Conservation (phyloP, 2,113 vertebrate species). For the Heliornis fulica region DNA sequence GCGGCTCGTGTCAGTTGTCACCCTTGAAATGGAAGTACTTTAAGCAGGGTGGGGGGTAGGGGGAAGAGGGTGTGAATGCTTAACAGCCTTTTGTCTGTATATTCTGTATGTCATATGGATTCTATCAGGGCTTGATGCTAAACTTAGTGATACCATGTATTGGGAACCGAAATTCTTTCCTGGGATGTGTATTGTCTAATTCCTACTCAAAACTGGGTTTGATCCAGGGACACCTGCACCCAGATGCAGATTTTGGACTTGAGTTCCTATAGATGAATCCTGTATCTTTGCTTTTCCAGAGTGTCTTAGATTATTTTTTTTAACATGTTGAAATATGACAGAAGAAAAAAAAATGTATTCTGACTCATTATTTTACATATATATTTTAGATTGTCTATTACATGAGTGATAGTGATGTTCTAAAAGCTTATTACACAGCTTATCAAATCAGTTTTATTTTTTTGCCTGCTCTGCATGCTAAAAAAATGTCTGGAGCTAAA, state of each 20-base stretch:
- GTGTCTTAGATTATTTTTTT: constrained; percentile 11
- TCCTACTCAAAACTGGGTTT: constrained; percentile 36
- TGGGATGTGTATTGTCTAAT: neutral
- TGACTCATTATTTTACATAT: constrained; percentile 32
- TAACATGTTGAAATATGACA: neutral
- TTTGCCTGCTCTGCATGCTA: constrained; percentile 55
- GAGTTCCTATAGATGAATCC: neutral
- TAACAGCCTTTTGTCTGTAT: constrained; percentile 16
- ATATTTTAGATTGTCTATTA: constrained; percentile 39
- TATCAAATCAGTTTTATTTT: constrained; percentile 45
- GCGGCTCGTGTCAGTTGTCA: neutral
- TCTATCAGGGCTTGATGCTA: constrained; percentile 48
- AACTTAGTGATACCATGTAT: neutral
- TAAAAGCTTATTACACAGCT: constrained; percentile 50
- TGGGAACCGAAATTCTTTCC: constrained; percentile 38
- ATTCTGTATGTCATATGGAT: neutral
- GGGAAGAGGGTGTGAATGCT: neutral
- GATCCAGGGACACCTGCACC: neutral
- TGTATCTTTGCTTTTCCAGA: constrained; percentile 26
- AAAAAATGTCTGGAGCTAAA: constrained; percentile 40
- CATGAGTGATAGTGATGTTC: constrained; percentile 44
- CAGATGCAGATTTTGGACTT: constrained; percentile 28
- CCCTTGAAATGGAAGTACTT: neutral
- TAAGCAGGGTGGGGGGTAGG: neutral
- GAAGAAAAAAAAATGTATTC: neutral